Evolutionary conservation across 2,113 vertebrate species (phyloP).

Genomic region (Columba livia): DNA sequence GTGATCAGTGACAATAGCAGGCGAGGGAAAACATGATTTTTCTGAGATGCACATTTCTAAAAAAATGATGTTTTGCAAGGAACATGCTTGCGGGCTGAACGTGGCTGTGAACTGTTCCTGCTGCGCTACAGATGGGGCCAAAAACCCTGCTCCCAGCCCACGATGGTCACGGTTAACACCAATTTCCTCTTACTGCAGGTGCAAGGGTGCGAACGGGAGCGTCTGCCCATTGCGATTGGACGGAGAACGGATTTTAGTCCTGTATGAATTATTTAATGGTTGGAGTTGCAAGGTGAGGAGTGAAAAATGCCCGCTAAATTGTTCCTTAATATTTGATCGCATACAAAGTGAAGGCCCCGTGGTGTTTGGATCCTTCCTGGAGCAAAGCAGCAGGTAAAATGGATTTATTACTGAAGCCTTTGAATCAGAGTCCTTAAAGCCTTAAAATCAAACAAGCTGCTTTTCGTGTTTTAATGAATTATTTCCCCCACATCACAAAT

Average conservation of each 20-base stretch:
- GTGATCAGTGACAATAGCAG: background rate
- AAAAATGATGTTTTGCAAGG: background rate
- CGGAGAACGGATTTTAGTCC: background rate
- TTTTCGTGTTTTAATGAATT: background rate
- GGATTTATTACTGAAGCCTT: background rate
- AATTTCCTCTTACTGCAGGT: background rate
- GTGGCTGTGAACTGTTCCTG: background rate
- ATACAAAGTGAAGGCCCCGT: background rate
- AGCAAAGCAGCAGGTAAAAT: background rate
- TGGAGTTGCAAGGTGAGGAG: background rate
- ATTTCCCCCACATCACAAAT: background rate
- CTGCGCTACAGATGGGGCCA: fast-evolving
- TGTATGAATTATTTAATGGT: background rate
- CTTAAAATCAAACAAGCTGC: background rate
- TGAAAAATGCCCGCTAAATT: background rate
- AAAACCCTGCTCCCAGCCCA: background rate
- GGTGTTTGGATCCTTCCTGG: background rate
- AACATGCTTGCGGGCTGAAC: fast-evolving
- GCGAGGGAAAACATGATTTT: background rate
- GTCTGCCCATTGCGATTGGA: fast-evolving
- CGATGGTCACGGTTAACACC: fast-evolving
- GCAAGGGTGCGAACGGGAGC: background rate
- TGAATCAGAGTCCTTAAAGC: background rate
- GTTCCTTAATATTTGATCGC: background rate
- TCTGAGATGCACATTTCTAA: background rate